phyloP scores from a whole-genome alignment of 2,797 vertebrate species.

The Pogonophryne albipinna region DNA sequence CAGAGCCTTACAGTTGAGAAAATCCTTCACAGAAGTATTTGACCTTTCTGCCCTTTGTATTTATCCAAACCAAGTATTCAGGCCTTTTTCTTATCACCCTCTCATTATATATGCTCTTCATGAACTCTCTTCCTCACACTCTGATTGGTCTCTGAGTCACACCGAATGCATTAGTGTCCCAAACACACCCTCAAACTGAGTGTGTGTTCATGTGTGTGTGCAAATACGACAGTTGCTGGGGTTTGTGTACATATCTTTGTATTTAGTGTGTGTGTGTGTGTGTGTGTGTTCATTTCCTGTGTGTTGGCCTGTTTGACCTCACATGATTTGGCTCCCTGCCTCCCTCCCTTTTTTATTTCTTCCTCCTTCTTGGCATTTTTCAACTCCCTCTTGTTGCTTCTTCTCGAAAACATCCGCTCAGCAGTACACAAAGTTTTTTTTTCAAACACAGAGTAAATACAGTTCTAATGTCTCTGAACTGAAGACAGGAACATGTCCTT shows the following conservation, averaged over 20 bases:
- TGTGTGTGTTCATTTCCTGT: constrained; percentile 68
- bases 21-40: too few relatives aligned
- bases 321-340: constrained; percentile 44
- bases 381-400: not conserved
- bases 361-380: constrained; percentile 1
- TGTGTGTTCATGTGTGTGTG: constrained; percentile 14
- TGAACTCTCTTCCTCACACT: too few relatives aligned
- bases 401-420: constrained; percentile 5
- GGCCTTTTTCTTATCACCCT: too few relatives aligned
- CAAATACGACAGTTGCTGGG: not conserved
- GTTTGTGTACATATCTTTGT: too few relatives aligned
- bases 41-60: too few relatives aligned
- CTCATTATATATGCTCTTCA: too few relatives aligned
- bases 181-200: constrained; percentile 24
- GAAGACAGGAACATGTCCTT: not conserved
- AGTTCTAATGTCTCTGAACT: not conserved
- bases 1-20: too few relatives aligned
- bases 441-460: not conserved
- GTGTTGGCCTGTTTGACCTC: constrained; percentile 59
- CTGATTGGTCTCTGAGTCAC: constrained; percentile 16
- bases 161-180: constrained; percentile 33
- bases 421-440: not conserved
- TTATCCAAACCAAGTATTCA: too few relatives aligned
- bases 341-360: not conserved
- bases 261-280: not conserved